phyloP scores from a whole-genome alignment of 2,797 vertebrate genomes.

The Echeneis naucrates region DNA sequence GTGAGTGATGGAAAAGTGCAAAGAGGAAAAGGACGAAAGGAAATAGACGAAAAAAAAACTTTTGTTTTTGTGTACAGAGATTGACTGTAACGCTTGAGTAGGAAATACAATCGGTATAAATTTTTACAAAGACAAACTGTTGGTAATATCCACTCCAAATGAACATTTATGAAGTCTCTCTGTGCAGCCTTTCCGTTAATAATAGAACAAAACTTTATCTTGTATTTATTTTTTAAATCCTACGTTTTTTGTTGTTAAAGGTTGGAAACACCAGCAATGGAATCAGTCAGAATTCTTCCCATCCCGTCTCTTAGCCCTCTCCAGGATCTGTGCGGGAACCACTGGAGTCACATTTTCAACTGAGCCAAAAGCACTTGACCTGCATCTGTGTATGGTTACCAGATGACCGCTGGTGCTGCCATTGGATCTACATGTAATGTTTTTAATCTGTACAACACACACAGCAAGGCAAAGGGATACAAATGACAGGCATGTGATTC shows the following conservation, averaged over 20 bases:
- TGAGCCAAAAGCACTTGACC: conserved; percentile 32
- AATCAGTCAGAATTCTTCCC: conserved; percentile 23
- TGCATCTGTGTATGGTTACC: conserved; percentile 26
- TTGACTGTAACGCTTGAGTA: not conserved
- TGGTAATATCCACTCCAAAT: not conserved
- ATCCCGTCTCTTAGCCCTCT: conserved; percentile 29
- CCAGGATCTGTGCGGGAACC: conserved; percentile 18
- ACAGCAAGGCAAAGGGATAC: conserved; percentile 40
- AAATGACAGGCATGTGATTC: conserved; percentile 56
- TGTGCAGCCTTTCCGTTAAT: not conserved
- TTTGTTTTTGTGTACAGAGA: not conserved
- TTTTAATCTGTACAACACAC: conserved; percentile 32
- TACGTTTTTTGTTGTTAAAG: conserved; percentile 50
- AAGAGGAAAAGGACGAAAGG: not conserved
- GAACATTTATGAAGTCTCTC: not conserved
- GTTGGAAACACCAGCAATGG: conserved; percentile 39
- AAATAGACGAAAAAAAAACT: not conserved
- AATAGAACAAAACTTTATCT: not conserved
- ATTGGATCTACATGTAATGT: conserved; percentile 35
- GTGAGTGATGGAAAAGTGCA: conserved; percentile 43
- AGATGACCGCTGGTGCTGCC: conserved; percentile 31
- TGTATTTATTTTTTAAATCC: not conserved
- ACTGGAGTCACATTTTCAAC: conserved; percentile 22
- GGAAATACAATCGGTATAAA: not conserved
- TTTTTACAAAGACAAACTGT: not conserved